Conservation (phyloP, 2,113 vertebrate genomes). For the Trematocara macrostoma region DNA sequence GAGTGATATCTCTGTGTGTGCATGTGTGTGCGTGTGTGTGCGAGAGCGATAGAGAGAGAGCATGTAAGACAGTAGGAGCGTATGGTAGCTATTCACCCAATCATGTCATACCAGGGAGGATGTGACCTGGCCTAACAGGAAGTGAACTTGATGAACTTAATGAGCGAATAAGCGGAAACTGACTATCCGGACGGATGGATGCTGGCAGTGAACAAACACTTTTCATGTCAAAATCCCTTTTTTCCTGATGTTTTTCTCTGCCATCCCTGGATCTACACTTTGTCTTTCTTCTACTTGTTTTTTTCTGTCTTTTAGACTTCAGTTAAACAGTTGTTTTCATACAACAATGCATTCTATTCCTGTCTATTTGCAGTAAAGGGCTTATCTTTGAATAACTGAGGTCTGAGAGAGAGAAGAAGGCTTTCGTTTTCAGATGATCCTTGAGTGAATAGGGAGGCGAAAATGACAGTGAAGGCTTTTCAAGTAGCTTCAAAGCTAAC, state of each 20-base stretch:
- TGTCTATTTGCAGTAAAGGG: neutral
- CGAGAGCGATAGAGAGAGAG: neutral
- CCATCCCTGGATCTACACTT: neutral
- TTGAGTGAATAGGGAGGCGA: neutral
- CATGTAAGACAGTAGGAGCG: neutral
- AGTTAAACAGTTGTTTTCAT: neutral
- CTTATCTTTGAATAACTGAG: neutral
- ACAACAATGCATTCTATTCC: neutral
- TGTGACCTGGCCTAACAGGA: conserved; percentile 44
- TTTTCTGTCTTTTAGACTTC: neutral
- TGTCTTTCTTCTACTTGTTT: neutral
- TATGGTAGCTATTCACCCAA: conserved; percentile 11
- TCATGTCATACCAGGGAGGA: conserved; percentile 15
- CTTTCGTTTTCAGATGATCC: neutral
- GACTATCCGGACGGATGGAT: neutral
- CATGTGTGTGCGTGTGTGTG: neutral
- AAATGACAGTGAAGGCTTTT: conserved; percentile 19
- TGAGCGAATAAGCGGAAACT: neutral
- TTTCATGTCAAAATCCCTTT: neutral
- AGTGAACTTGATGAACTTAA: conserved; percentile 23
- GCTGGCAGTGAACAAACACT: neutral
- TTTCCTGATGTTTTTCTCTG: neutral
- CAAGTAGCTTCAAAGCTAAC: conserved; percentile 31
- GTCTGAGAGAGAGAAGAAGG: neutral
- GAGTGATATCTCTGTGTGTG: neutral